Base-by-base conservation (phyloP, 2,797 vertebrate genomes). In the Brachymystax lenok region DNA sequence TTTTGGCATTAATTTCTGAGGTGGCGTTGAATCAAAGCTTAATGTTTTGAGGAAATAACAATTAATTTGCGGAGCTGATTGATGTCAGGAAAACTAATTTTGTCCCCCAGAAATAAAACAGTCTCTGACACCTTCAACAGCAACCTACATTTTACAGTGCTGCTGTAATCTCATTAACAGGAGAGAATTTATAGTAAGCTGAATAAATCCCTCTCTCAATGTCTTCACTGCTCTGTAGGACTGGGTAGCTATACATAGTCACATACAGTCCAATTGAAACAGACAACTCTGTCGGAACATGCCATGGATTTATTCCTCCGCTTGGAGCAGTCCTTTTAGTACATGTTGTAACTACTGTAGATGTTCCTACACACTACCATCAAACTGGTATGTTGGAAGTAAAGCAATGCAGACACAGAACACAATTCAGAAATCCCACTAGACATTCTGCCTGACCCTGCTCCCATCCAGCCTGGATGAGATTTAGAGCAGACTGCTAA, bases 1-100 rank as follows among this genome's bases (percentile, higher is more conserved):
- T 88, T 78, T 85, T 90, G 89, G 88, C 91, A 87, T 87, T 87
- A 87, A 88, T 92, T 90, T 89, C 86, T 82, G 82, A 88, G 77
- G 83, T 78, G 79, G 88, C 82, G 85, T 84, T 90, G 83, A 90
- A 91, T 87, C 74, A 70, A 28, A 27, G 85, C 81, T 90, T 89
- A 83, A 88, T 89, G 87, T 89, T 92, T 88, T 89, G 75, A 90
- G 86, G 83, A 85, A 90, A 90, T 83, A 92, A 92, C 90, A 91
- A 92, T 91, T 88, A 79, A 91, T 92, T 91, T 91, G 75, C 59
- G 24, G 77, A 64, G 75, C 78, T 89, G 90, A 91, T 87, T 92
- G 86, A 92, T 92, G 88, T 89, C 81, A 89, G 82, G 79, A 85
- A 88, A 89, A 86, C 81, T 80, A 40, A 86, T 87, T 89, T 91